These are phyloP conservation scores for Perithous albicinctus DNA, from an alignment of 2,888 invertebrate genomes.

Conservation along the genomic window DNA sequence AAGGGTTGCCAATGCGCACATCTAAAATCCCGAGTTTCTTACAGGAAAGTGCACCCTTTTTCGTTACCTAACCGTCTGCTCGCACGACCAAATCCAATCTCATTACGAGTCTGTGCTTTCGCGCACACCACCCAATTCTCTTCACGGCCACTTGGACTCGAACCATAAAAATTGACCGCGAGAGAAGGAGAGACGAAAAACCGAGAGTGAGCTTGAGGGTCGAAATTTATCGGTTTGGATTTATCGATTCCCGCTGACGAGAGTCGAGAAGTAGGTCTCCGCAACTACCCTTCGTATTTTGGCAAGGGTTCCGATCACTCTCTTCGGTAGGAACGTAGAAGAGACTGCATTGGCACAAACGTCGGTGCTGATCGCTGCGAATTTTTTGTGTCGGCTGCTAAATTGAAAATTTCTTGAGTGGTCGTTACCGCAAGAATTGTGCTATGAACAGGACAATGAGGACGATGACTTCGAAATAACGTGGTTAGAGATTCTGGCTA, in stretches of 20 bases:
- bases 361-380: conserved; percentile 34
- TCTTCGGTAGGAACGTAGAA: conserved; percentile 46
- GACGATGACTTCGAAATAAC: not conserved
- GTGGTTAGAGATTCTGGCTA: too few species aligned
- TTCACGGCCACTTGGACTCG: conserved; percentile 51
- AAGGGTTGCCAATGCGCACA: not conserved
- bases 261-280: conserved; percentile 45
- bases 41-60: conserved; percentile 31
- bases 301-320: conserved; percentile 52
- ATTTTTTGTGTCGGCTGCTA: conserved; percentile 16
- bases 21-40: not conserved
- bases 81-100: conserved; percentile 57
- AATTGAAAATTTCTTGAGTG: conserved; percentile 45
- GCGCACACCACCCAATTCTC: conserved; percentile 41
- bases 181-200: conserved; percentile 17
- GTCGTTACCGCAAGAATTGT: conserved; percentile 1
- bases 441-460: not conserved
- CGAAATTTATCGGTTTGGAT: conserved; percentile 54
- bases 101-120: conserved; percentile 37
- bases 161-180: conserved; percentile 19
- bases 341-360: not conserved
- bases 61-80: conserved; percentile 2
- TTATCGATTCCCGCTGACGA: conserved; percentile 56
- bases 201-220: conserved; percentile 35
- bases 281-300: conserved; percentile 45